Evolutionary conservation across 2,888 invertebrate genomes (phyloP), one percentile per base, ranked within the genome.

Genomic region (Ligdia adustata): DNA sequence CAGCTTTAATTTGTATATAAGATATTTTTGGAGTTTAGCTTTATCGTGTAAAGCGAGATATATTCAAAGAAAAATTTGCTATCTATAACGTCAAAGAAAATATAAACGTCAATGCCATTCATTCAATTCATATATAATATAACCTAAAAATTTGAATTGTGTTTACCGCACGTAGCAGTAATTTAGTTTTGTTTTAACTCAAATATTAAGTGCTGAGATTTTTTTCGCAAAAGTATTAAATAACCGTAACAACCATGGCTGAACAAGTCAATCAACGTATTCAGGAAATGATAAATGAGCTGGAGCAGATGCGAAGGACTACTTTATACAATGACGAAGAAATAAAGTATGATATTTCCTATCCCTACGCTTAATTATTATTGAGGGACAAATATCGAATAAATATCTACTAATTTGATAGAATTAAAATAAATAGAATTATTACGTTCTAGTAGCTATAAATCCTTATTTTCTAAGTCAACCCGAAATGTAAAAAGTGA

Each of bases 261-360:
- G 97, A 97, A 85, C 92, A 93, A 80, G 95, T 96, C 1, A 94
- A 95, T 70, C 92, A 93, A 74, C 92, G 93, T 72, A 92, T 95
- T 62, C 96, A 97, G 88, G 93, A 93, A 55, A 93, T 95, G 92
- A 92, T 96, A 65, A 93, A 94, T 53, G 96, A 96, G 76, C 91
- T 97, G 69, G 95, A 96, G 76, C 93, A 95, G 72, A 93, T 97
- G 93, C 91, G 93, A 66, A 91, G 93, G 62, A 92, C 93, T 20
- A 92, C 93, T 66, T 82, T 97, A 38, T 95, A 95, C 69, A 90
- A 92, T 4, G 91, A 92, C 44, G 92, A 92, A 37, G 96, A 96
- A 90, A 92, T 94, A 72, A 92, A 91, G 95, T 95, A 80, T 55
- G 66, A 15, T 66, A 35, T 41, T 13, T 22, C 2, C 3, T 13